Percentiles rank a stretch among this genome's conserved stretches.
phyloP scores from a whole-genome alignment of 1,140 invertebrate genomes.

The Bilobella aurantiaca region DNA sequence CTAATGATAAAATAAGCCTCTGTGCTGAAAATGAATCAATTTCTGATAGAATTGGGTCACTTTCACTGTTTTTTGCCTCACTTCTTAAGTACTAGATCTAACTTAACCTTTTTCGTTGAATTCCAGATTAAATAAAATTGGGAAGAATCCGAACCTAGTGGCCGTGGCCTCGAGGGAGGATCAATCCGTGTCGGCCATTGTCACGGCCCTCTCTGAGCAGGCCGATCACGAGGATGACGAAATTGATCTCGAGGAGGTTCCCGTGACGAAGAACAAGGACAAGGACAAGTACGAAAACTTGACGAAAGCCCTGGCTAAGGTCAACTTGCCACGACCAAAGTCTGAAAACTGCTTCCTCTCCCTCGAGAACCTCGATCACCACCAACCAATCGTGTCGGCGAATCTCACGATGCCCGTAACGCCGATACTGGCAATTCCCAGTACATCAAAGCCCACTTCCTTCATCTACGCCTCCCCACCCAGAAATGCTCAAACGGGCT shows the following conservation, averaged over 20 bases:
- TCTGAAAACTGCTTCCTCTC: slow-evolving; percentile 67
- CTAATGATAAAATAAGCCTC: too few relatives aligned
- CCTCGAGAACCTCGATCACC: slow-evolving; percentile 31
- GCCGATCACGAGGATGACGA: slow-evolving; percentile 54
- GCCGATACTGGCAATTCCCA: background rate
- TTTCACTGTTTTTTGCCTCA: background rate
- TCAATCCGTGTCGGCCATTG: slow-evolving; percentile 80
- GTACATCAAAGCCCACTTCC: background rate
- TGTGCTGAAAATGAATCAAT: too few relatives aligned
- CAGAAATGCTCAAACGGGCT: background rate
- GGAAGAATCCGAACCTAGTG: slow-evolving; percentile 93
- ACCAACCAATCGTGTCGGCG: background rate
- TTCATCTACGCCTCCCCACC: background rate
- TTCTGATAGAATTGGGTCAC: too few relatives aligned
- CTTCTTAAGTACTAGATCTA: background rate
- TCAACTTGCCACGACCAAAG: slow-evolving; percentile 60
- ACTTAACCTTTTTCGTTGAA: slow-evolving; percentile 21
- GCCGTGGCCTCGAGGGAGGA: slow-evolving; percentile 53
- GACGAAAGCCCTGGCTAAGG: slow-evolving; percentile 55
- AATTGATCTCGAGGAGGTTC: slow-evolving; percentile 27
- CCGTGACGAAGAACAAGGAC: slow-evolving; percentile 32
- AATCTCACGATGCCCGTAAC: background rate
- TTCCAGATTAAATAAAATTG: slow-evolving; percentile 85
- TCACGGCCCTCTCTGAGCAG: slow-evolving; percentile 76
- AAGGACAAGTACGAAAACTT: slow-evolving; percentile 35